Percentiles rank a stretch among this genome's conserved stretches.
These are phyloP conservation scores for Lysiphlebus fabarum DNA, from an alignment of 1,140 invertebrate species.

Conservation along the genomic window DNA sequence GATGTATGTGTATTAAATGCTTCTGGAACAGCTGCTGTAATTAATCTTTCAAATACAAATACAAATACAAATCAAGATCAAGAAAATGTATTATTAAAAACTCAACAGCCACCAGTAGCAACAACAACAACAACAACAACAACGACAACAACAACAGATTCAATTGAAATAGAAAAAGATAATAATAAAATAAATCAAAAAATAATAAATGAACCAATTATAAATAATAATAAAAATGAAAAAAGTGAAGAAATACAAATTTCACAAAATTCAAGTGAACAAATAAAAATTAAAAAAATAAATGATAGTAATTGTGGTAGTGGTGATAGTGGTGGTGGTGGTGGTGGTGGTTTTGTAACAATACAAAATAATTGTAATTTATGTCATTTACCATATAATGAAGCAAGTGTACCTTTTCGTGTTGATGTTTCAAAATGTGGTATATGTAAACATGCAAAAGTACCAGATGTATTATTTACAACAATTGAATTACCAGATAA, in stretches of 20 bases:
- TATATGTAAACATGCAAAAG: conserved; percentile 68
- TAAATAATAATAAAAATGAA: conserved; percentile 32
- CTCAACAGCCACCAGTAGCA: conserved; percentile 27
- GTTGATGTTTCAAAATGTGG: conserved; percentile 60
- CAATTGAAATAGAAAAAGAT: conserved; percentile 41
- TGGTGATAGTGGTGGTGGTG: too few relatives aligned
- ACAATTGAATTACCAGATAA: conserved; percentile 82
- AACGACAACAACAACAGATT: conserved; percentile 29
- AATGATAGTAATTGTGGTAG: conserved; percentile 53
- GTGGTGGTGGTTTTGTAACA: conserved; percentile 33
- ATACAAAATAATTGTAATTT: conserved; percentile 48
- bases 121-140: neutral
- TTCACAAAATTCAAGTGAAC: conserved; percentile 15
- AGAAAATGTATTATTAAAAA: conserved; percentile 32
- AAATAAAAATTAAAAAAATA: conserved; percentile 27
- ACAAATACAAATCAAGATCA: conserved; percentile 33
- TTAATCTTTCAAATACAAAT: conserved; percentile 60
- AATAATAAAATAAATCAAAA: conserved; percentile 25
- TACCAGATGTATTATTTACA: conserved; percentile 86
- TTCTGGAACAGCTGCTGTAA: conserved; percentile 87
- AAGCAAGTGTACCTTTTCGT: conserved; percentile 68
- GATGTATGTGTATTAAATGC: conserved; percentile 93
- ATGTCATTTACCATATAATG: conserved; percentile 80
- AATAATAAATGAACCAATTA: too few relatives aligned
- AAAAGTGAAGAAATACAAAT: conserved; percentile 34